Percentiles rank a stretch among this genome's conserved stretches.
Conservation (phyloP, 2,113 vertebrate genomes). For the Mohoua ochrocephala region DNA sequence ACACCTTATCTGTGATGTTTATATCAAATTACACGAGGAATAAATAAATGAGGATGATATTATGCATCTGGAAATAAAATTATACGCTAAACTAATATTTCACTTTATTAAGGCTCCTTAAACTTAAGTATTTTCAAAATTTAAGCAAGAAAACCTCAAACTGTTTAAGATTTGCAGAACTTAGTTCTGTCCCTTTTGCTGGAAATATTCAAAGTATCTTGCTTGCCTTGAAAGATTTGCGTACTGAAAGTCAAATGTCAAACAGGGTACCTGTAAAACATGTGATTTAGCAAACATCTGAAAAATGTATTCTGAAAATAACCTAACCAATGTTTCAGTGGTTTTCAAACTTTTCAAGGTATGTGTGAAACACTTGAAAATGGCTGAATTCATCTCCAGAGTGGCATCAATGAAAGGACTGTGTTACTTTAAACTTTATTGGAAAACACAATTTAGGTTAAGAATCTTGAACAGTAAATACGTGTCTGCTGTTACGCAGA, state of each 20-base stretch:
- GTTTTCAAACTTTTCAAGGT: not conserved
- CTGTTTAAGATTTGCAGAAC: not conserved
- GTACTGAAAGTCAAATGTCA: not conserved
- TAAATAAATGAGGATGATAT: not conserved
- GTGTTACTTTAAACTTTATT: not conserved
- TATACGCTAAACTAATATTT: not conserved
- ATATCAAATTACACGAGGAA: not conserved
- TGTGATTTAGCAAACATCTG: not conserved
- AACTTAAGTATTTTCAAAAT: not conserved
- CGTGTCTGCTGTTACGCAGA: not conserved
- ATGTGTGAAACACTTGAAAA: not conserved
- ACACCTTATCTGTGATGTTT: not conserved
- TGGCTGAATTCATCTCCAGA: not conserved
- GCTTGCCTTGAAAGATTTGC: not conserved
- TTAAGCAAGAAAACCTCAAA: not conserved
- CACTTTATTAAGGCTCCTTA: not conserved
- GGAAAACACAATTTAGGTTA: not conserved
- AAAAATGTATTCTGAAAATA: not conserved
- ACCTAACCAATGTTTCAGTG: not conserved
- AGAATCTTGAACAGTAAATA: not conserved
- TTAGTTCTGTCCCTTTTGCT: not conserved
- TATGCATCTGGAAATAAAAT: not conserved
- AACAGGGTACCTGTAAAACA: not conserved
- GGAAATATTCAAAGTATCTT: not conserved
- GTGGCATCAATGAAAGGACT: not conserved